phyloP scores from a whole-genome alignment of 1,140 invertebrate genomes.

The Saccostrea echinata region DNA sequence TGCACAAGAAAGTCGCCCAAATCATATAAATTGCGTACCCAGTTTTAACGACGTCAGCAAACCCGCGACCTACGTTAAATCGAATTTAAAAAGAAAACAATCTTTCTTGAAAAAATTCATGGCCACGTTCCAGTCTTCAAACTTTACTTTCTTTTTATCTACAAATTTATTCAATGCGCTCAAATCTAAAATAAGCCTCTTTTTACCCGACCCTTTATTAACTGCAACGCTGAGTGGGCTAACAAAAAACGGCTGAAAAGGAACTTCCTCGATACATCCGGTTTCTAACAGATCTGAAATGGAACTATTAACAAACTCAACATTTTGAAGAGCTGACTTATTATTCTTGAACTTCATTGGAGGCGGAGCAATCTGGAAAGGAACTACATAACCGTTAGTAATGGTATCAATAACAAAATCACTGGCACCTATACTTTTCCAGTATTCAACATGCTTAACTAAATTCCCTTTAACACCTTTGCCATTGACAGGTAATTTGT shows the following conservation, averaged over 20 bases:
- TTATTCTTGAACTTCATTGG: conserved; percentile 31
- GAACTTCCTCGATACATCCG: neutral
- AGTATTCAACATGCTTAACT: conserved; percentile 14
- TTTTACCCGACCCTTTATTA: neutral
- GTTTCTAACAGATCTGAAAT: neutral
- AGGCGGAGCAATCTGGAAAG: neutral
- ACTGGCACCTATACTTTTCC: conserved; percentile 19
- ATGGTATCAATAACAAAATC: conserved; percentile 46
- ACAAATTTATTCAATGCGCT: conserved; percentile 41
- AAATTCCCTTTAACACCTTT: conserved; percentile 8
- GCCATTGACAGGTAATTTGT: too few relatives aligned
- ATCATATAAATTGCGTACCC: too few relatives aligned
- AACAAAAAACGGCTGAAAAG: neutral
- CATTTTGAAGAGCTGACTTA: too few relatives aligned
- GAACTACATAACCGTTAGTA: conserved; percentile 44
- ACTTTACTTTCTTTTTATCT: conserved; percentile 41
- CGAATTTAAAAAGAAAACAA: conserved; percentile 49
- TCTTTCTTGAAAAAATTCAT: conserved; percentile 11
- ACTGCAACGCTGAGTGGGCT: neutral
- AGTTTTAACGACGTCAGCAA: too few relatives aligned
- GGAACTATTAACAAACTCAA: neutral
- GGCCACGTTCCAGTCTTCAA: conserved; percentile 50
- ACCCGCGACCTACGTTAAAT: too few relatives aligned
- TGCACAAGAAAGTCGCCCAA: too few relatives aligned
- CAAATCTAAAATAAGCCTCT: conserved; percentile 30